Evolutionary conservation across 2,797 vertebrate genomes (phyloP), one percentile per base, ranked within the genome.

Genomic region (Yasuhikotakia modesta): DNA sequence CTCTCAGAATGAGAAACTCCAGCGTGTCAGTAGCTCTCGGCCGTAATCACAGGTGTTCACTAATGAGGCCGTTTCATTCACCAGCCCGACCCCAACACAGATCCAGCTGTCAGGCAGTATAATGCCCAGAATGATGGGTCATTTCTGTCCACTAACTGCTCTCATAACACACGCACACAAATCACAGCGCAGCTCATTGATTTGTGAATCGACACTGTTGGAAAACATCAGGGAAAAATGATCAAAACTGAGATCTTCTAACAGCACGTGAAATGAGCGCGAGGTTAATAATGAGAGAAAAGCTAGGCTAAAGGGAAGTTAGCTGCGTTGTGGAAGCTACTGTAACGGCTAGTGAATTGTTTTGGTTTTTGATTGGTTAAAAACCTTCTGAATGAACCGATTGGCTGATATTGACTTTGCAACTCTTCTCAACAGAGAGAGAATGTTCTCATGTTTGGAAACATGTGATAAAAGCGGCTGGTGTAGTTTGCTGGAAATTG

Each of bases 31-130:
- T 75, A 45, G 86, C 81, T 65, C 48, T 64, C 68, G 53, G 32
- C 66, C 78, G 5, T 87, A 61, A 22, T 85, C 79, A 50, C 83
- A 87, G 84, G 85, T 89, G 85, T 74, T 48, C 79, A 48, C 5
- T 82, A 87, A 89, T 85, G 83, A 87, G 80, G 67, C 60, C 45
- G 61, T 65, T 81, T 87, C 83, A 83, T 87, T 88, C 86, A 46
- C 45, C 70, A 50, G 68, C 45, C 67, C 79, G 58, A 73, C 78
- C 61, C 4, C n/a, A 17, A 57, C 57, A 57, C 61, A 67, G 35
- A 70, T 57, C 66, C 64, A 66, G 48, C 79, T 81, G 72, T 57
- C 58, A 68, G 48, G 48, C 53, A 75, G 60, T 24, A 64, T 45
- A 66, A 74, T 78, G 70, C 70, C 46, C 69, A 71, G 53, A 73